These are phyloP conservation scores for Neodiprion pinetum DNA, from an alignment of 1,140 invertebrate species.

Conservation along the genomic window DNA sequence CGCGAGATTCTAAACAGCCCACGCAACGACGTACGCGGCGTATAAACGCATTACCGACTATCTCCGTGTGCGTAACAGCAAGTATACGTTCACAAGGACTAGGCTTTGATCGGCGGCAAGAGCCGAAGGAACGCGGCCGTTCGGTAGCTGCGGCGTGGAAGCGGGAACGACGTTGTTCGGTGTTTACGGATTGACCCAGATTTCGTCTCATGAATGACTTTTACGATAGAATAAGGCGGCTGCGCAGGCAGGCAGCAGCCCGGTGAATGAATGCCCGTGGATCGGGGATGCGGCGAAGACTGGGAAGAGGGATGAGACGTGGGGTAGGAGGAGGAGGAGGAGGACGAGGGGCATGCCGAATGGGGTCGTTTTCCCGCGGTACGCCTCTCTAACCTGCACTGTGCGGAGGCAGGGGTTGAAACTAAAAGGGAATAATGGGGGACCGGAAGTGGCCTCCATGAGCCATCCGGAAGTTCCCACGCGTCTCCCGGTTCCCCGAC, in stretches of 20 bases:
- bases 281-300: constrained; percentile 21
- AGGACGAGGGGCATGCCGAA: not conserved
- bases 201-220: constrained; percentile 40
- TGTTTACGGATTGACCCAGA: constrained; percentile 34
- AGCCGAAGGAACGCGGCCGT: too few relatives aligned
- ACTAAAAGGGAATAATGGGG: constrained; percentile 3
- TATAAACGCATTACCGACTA: too few relatives aligned
- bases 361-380: not conserved
- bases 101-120: too few relatives aligned
- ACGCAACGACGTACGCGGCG: too few relatives aligned
- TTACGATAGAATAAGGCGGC: constrained; percentile 30
- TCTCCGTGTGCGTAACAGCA: too few relatives aligned
- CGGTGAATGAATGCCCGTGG: constrained; percentile 35
- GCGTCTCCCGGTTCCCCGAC: not conserved
- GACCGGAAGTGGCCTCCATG: not conserved
- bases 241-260: constrained; percentile 23
- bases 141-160: too few relatives aligned
- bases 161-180: too few relatives aligned
- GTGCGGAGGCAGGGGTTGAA: constrained; percentile 15
- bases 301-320: constrained; percentile 6
- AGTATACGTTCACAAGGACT: too few relatives aligned
- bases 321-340: not conserved
- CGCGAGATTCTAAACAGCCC: too few relatives aligned
- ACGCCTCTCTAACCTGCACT: not conserved
- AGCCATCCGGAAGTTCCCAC: constrained; percentile 6